Evolutionary conservation across 1,140 invertebrate species (phyloP).

Genomic region (Idris sp.): DNA sequence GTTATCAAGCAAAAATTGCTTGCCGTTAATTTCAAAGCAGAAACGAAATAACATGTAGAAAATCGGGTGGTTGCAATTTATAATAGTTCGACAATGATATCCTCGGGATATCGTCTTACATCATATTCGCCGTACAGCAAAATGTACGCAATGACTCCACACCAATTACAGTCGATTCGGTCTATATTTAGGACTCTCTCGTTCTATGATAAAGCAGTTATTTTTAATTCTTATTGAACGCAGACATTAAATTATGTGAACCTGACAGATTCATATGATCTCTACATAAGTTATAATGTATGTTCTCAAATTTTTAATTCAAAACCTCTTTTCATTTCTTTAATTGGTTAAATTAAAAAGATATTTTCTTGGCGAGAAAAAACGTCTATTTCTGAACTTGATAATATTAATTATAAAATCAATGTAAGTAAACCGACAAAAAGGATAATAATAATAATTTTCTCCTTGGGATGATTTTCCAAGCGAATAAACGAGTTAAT

Average conservation of each 20-base stretch:
- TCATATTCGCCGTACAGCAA: slow-evolving; percentile 1
- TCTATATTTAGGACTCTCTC: slow-evolving; percentile 15
- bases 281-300: slow-evolving; percentile 19
- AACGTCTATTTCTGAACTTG: no score
- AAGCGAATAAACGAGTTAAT: slow-evolving; percentile 21
- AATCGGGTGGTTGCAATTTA: slow-evolving; percentile 7
- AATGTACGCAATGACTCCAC: slow-evolving; percentile 5
- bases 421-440: slow-evolving; percentile 1
- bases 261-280: slow-evolving; percentile 25
- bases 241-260: neutral
- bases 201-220: slow-evolving; percentile 4
- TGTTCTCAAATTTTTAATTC: slow-evolving; percentile 3
- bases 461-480: slow-evolving; percentile 10
- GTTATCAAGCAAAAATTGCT: no score
- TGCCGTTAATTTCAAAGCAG: no score
- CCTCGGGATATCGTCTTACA: slow-evolving; percentile 15
- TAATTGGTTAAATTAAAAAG: no score
- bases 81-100: slow-evolving; percentile 27
- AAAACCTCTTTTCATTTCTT: no score
- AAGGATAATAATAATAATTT: no score
- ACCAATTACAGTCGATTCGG: slow-evolving; percentile 16
- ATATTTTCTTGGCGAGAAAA: no score
- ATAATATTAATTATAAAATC: slow-evolving; percentile 5
- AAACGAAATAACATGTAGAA: neutral
- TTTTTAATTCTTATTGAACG: slow-evolving; percentile 1